These are phyloP conservation scores for Dendrocincla fuliginosa DNA, from an alignment of 2,797 vertebrate species.

Conservation along the genomic window DNA sequence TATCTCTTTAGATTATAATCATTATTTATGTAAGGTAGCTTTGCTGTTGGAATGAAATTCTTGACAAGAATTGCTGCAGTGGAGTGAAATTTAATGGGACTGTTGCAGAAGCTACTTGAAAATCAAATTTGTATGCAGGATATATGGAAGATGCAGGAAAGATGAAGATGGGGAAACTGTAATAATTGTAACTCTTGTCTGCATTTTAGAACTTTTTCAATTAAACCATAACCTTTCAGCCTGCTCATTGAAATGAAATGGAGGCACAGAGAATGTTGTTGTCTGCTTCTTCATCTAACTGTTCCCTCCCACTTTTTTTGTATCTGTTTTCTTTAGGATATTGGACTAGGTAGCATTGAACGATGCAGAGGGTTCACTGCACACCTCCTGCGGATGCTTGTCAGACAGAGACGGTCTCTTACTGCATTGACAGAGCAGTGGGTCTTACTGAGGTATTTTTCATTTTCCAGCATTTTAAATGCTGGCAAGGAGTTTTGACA, in stretches of 20 bases:
- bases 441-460: conserved; percentile 85
- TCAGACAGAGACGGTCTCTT: conserved; percentile 85
- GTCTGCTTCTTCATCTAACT: neutral
- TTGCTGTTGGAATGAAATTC: neutral
- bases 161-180: neutral
- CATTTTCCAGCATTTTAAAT: neutral
- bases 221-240: neutral
- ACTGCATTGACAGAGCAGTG: conserved; percentile 86
- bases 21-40: neutral
- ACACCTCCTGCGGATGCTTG: conserved; percentile 89
- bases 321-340: conserved; percentile 77
- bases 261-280: neutral
- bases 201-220: neutral
- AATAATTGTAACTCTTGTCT: neutral
- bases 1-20: neutral
- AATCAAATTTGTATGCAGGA: neutral
- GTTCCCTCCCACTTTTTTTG: neutral
- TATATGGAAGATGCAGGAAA: neutral
- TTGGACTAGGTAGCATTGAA: conserved; percentile 86
- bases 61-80: neutral
- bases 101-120: neutral
- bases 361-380: conserved; percentile 91
- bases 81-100: neutral
- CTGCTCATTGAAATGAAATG: neutral
- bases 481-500: neutral